Conservation (phyloP, 2,797 vertebrate genomes). For the Cyclura pinguis region DNA sequence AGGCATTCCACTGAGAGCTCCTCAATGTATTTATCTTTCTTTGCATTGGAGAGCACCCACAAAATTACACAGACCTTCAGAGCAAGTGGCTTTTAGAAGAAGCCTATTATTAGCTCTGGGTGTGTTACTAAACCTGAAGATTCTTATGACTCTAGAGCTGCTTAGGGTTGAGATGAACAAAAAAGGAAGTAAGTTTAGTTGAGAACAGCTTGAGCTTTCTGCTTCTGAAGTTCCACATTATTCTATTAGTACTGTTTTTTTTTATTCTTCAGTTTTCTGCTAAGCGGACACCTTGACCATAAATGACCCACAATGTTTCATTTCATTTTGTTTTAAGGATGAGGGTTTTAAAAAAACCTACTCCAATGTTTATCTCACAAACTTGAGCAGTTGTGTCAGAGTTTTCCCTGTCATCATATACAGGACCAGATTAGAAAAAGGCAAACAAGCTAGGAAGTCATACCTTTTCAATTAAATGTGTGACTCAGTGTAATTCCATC, state of each 20-base stretch:
- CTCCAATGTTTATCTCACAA: neutral
- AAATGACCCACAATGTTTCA: neutral
- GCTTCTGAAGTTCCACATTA: neutral
- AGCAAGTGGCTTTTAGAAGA: slow-evolving; percentile 20
- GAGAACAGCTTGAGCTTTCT: neutral
- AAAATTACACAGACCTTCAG: slow-evolving; percentile 25
- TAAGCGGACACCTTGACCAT: neutral
- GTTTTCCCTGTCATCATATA: neutral
- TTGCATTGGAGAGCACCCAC: fast-evolving
- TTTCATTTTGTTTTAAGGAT: neutral
- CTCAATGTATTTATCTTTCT: neutral
- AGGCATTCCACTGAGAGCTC: slow-evolving; percentile 20
- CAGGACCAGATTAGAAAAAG: neutral
- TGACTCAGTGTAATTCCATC: neutral
- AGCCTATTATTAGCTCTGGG: slow-evolving; percentile 7
- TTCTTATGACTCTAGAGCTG: slow-evolving; percentile 2
- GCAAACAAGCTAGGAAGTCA: neutral
- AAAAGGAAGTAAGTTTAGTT: neutral
- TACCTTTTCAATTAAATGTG: neutral
- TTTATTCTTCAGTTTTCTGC: neutral
- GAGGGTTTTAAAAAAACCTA: neutral
- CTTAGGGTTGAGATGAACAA: neutral
- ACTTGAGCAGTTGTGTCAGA: neutral
- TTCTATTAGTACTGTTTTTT: neutral
- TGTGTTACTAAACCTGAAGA: neutral